phyloP scores from a whole-genome alignment of 2,113 vertebrate genomes.

The Cavia aperea region DNA sequence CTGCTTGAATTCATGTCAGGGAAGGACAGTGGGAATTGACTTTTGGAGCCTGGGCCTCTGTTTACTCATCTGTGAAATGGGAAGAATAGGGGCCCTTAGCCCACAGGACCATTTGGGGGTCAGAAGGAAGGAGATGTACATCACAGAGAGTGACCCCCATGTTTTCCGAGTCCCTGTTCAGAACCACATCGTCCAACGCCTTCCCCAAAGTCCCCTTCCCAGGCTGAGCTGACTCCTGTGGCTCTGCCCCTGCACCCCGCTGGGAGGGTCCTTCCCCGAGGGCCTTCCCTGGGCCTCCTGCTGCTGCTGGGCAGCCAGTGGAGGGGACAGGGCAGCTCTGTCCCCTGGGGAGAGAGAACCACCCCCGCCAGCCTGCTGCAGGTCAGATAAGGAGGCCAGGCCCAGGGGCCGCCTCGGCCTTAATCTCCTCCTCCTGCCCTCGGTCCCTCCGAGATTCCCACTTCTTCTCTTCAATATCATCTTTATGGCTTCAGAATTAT shows the following conservation, averaged over 20 bases:
- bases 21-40: neutral
- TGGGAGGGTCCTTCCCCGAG: neutral
- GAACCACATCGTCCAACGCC: neutral
- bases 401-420: conserved; percentile 42
- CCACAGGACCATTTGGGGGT: neutral
- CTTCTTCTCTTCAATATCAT: conserved; percentile 66
- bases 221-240: neutral
- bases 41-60: neutral
- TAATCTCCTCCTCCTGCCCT: conserved; percentile 43
- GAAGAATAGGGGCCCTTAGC: neutral
- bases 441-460: neutral
- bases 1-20: too few relatives aligned
- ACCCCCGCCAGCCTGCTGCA: conserved; percentile 71
- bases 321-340: neutral
- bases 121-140: fast-evolving
- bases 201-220: neutral
- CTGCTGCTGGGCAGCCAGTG: neutral
- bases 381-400: conserved; percentile 76
- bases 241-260: neutral
- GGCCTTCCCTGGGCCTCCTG: neutral
- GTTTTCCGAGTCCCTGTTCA: neutral
- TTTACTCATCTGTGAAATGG: neutral
- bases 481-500: conserved; percentile 80
- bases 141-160: neutral
- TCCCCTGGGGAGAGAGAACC: conserved; percentile 55